These are phyloP conservation scores for Tethea ocularis DNA, from an alignment of 2,888 invertebrate genomes.

Conservation along the genomic window DNA sequence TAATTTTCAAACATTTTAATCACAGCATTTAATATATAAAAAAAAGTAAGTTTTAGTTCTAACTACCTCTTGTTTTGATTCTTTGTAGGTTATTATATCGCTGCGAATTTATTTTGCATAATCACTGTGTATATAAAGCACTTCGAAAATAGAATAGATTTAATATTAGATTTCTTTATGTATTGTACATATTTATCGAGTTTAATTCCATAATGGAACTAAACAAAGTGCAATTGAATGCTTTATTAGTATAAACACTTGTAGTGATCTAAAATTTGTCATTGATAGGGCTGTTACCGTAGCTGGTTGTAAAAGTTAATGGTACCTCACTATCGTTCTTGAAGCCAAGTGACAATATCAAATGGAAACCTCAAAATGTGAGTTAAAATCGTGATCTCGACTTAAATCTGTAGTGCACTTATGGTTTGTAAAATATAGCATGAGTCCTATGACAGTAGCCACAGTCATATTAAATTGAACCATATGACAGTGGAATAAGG, in stretches of 20 bases:
- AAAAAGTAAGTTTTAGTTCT: neutral
- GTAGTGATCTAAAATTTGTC: neutral
- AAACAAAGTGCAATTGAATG: neutral
- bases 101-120: neutral
- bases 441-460: too few relatives aligned
- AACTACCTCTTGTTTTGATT: neutral
- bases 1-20: neutral
- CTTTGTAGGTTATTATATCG: neutral
- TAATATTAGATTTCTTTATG: neutral
- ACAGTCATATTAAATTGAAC: too few relatives aligned
- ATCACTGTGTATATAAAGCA: neutral
- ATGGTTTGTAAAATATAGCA: too few relatives aligned
- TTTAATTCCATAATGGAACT: neutral
- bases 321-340: neutral
- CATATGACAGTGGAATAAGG: too few relatives aligned
- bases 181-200: neutral
- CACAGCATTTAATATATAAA: neutral
- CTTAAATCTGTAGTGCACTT: too few relatives aligned
- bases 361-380: too few relatives aligned
- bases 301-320: neutral
- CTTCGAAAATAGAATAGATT: neutral
- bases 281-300: neutral
- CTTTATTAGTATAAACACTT: neutral
- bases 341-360: too few relatives aligned
- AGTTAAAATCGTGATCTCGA: too few relatives aligned